Evolutionary conservation across 2,888 invertebrate species (phyloP).

Genomic region (Coecobrya sp.): DNA sequence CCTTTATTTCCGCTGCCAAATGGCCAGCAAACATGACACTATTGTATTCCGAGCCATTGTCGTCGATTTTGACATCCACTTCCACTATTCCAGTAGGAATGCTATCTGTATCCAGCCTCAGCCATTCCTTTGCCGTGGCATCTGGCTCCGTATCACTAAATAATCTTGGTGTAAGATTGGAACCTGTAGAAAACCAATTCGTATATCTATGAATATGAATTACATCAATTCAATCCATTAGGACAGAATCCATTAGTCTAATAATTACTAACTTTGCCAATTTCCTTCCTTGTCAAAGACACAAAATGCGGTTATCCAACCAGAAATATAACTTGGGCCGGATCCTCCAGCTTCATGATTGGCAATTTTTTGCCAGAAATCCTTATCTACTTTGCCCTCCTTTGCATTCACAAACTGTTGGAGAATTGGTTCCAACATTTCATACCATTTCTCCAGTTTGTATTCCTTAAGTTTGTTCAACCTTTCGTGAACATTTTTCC

Average conservation of each 20-base stretch:
- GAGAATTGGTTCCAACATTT: slow-evolving; percentile 77
- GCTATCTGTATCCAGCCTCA: slow-evolving; percentile 40
- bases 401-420: slow-evolving; percentile 78
- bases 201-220: neutral
- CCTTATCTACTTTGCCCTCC: slow-evolving; percentile 71
- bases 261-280: slow-evolving; percentile 70
- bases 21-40: slow-evolving; percentile 79
- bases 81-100: slow-evolving; percentile 78
- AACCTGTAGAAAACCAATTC: neutral
- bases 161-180: neutral
- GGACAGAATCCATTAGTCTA: too few relatives aligned
- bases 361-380: slow-evolving; percentile 80
- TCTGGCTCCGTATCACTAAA: neutral
- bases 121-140: slow-evolving; percentile 36
- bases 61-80: slow-evolving; percentile 72
- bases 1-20: slow-evolving; percentile 67
- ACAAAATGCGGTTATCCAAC: slow-evolving; percentile 82
- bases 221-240: neutral
- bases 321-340: slow-evolving; percentile 67
- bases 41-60: slow-evolving; percentile 60
- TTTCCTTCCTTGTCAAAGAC: slow-evolving; percentile 79
- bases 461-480: slow-evolving; percentile 78
- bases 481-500: slow-evolving; percentile 68
- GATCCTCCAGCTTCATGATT: slow-evolving; percentile 62
- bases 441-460: slow-evolving; percentile 70